These are phyloP conservation scores for Petrolisthes cinctipes DNA, from an alignment of 2,888 invertebrate species.

Conservation along the genomic window DNA sequence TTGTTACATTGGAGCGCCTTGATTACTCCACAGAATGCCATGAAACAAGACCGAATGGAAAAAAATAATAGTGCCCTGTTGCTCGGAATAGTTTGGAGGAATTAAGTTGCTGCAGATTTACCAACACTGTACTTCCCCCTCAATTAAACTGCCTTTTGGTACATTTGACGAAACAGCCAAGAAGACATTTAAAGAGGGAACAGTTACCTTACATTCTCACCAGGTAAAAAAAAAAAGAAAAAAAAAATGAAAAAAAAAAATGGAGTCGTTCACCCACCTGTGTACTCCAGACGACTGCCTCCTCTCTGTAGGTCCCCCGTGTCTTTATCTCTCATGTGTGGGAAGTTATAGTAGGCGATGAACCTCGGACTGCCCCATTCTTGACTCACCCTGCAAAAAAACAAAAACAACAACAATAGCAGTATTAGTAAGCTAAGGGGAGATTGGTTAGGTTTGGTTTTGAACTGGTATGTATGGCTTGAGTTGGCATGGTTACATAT, in stretches of 20 bases:
- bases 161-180: too few relatives aligned
- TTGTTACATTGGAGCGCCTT: too few relatives aligned
- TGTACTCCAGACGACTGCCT: conserved; percentile 52
- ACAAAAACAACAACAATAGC: neutral
- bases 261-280: conserved; percentile 46
- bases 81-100: too few relatives aligned
- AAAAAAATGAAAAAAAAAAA: neutral
- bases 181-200: too few relatives aligned
- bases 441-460: too few relatives aligned
- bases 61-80: too few relatives aligned
- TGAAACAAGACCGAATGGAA: too few relatives aligned
- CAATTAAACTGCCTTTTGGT: too few relatives aligned
- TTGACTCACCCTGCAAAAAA: conserved; percentile 47
- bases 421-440: neutral
- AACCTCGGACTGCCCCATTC: conserved; percentile 58
- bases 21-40: too few relatives aligned
- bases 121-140: too few relatives aligned
- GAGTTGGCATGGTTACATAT: neutral
- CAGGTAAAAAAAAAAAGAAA: neutral
- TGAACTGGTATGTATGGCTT: too few relatives aligned
- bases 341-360: conserved; percentile 63
- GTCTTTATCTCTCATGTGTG: conserved; percentile 38
- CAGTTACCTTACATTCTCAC: neutral
- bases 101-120: too few relatives aligned
- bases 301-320: conserved; percentile 54